Conservation (phyloP, 2,113 vertebrate species). For the Grammomys dolichurus region DNA sequence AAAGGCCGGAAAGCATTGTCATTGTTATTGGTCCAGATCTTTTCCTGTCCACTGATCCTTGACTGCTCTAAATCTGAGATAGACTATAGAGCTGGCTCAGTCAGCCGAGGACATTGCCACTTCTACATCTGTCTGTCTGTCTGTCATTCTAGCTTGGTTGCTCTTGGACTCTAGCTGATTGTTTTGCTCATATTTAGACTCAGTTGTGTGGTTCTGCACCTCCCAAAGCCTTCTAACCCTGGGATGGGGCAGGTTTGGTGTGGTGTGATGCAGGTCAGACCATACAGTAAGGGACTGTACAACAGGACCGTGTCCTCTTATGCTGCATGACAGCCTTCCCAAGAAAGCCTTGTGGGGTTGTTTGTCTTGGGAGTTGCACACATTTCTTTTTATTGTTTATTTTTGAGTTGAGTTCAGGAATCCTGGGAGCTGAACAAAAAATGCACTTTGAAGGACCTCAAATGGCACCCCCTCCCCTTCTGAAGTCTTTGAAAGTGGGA, state of each 20-base stretch:
- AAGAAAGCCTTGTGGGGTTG: not conserved
- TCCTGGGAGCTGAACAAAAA: not conserved
- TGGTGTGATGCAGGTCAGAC: not conserved
- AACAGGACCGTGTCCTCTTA: not conserved
- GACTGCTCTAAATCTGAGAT: not conserved
- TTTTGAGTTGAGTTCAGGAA: not conserved
- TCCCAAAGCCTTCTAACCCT: not conserved
- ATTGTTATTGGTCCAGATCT: not conserved
- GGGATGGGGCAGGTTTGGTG: not conserved
- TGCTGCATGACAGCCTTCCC: not conserved
- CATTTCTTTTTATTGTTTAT: not conserved
- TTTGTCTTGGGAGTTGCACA: not conserved
- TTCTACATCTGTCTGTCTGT: fast-evolving
- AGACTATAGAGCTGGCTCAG: not conserved
- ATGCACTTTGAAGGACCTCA: not conserved
- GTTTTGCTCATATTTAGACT: not conserved
- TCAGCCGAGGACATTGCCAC: not conserved
- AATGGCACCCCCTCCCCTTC: not conserved
- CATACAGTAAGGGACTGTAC: too few species aligned
- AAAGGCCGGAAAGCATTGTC: not conserved
- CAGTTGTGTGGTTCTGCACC: not conserved
- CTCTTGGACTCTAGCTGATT: not conserved
- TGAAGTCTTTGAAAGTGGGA: not conserved
- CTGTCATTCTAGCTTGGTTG: not conserved
- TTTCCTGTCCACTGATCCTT: not conserved